Base-by-base conservation (phyloP, 2,888 invertebrate genomes). In the Drosophila buzzatii region DNA sequence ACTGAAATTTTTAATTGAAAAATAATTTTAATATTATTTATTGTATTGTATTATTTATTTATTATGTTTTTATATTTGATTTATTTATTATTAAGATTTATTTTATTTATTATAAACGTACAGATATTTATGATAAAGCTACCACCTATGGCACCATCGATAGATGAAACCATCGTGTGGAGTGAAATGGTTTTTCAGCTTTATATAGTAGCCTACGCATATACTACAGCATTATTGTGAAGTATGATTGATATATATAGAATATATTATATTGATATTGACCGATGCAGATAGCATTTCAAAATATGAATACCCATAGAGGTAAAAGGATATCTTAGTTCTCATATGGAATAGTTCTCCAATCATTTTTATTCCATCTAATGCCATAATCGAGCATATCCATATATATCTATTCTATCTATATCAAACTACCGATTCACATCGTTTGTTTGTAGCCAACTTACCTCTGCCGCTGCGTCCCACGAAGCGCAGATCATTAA, bases 381-480 rank as follows among this genome's bases (percentile, higher is more conserved):
- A n/a, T 6, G 2, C 2, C 39, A 41, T 7, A n/a, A 2, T 7
- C 10, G n/a, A n/a, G 6, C 27, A 27, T 27, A 27, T 27, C 3
- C 27, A 27, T n/a, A 41, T n/a, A 41, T 41, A n/a, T 27, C 0
- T 27, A 27, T 27, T 16, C 14, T 37, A 16, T 37, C 14, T 14
- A 41, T 41, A 41, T 41, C 44, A 6, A 12, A 6, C 44, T 12
- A 12, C 5, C 20, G 3, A 5, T 33, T 7, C 5, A 16, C 3
- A 0, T 27, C 16, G 3, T n/a, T 31, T 2, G 1, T 37, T 9
- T 1, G 3, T 16, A 3, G 0, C 10, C 10, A 27, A 37, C 96
- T 96, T 94, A 99, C 99, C 99, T 96, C 99, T 95, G 90, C 99
- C 99, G 93, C 99, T 99, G 93, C 99, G 95, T 85, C 99, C 99